Base-by-base conservation (phyloP, 2,113 vertebrate species). In the Labeo catla region DNA sequence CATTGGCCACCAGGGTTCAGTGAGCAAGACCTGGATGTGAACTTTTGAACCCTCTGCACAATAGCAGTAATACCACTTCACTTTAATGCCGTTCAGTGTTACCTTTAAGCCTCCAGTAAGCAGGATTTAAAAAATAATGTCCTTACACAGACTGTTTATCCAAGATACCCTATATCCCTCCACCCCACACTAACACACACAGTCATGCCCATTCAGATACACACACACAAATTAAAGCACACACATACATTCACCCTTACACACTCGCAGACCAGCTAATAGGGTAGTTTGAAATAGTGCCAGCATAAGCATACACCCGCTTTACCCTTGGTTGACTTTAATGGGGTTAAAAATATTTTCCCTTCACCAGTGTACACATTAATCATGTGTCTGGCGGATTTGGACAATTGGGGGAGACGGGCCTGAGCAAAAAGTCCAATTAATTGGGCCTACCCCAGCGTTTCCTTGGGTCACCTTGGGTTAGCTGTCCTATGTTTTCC, bases 261-360 rank as follows among this genome's bases (percentile, higher is more conserved):
- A 66, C 21, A 83, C 80, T 65, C 4, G 43, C 63, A 86, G 79
- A 76, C 91, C 88, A 87, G 72, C 85, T 98, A 97, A 98, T 98
- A 97, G 96, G 96, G 95, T 95, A 95, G 95, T 96, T 97, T 98
- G 97, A 98, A 96, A 96, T 95, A 95, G 95, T 94, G 96, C 96
- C 97, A 98, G 96, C 94, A 95, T 96, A 97, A 99, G 95, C 95
- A 95, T 96, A 96, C 96, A 97, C 96, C 97, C 95, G 95, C 95
- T 96, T 95, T 98, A 97, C 96, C 97, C 97, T 98, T 98, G 97
- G 96, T 96, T 95, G 95, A 96, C 95, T 98, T 98, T 98, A 98
- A 97, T 97, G 96, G 96, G 96, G 97, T 98, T 97, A 98, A 98
- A 97, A 96, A 98, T 97, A 96, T 97, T 98, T 98, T 97, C 94